Evolutionary conservation across 1,140 invertebrate species (phyloP).

Genomic region (Drosophila azteca): DNA sequence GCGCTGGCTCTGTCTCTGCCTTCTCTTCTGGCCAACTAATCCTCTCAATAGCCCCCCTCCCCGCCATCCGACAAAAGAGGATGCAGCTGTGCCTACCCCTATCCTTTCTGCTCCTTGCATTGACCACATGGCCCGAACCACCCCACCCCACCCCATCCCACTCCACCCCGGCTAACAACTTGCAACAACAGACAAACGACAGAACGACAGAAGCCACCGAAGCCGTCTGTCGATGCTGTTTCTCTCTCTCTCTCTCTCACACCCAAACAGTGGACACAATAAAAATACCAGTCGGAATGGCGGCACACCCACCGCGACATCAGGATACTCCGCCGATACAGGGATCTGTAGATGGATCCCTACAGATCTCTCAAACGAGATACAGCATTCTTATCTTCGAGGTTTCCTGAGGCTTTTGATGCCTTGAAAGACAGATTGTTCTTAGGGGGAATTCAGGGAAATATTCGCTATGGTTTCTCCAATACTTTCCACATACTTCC

Average conservation of each 20-base stretch:
- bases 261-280: slow-evolving; percentile 50
- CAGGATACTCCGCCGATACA: no score
- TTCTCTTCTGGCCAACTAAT: slow-evolving; percentile 24
- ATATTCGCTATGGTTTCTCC: no score
- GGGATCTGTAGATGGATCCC: no score
- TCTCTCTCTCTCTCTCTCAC: background rate
- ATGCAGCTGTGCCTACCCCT: slow-evolving; percentile 18
- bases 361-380: no score
- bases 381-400: no score
- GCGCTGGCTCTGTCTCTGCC: slow-evolving; percentile 6
- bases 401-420: no score
- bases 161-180: slow-evolving; percentile 30
- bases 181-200: slow-evolving; percentile 60
- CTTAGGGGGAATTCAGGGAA: no score
- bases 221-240: slow-evolving; percentile 62
- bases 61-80: slow-evolving; percentile 2
- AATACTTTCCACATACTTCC: no score
- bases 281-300: slow-evolving; percentile 17
- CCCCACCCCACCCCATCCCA: no score
- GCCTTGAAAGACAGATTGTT: no score
- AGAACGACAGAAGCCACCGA: slow-evolving; percentile 32
- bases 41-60: background rate
- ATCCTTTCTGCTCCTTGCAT: slow-evolving; percentile 7
- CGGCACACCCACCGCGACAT: no score
- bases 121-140: slow-evolving; percentile 34